phyloP scores from a whole-genome alignment of 2,113 vertebrate species.

The Procavia capensis region DNA sequence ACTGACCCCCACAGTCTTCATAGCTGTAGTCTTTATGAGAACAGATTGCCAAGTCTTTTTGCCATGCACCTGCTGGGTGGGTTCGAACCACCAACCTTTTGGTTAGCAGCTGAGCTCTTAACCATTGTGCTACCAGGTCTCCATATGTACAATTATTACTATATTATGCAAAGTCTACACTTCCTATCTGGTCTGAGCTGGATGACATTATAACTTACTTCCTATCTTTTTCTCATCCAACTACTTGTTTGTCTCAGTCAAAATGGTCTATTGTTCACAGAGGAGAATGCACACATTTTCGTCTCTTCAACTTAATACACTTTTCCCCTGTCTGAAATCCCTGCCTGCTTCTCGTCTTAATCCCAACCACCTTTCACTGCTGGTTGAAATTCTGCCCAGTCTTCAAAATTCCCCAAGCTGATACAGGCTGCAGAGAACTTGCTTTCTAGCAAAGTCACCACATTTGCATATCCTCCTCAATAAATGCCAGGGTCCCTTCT shows the following conservation, averaged over 20 bases:
- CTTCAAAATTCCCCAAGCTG: neutral
- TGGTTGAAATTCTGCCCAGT: neutral
- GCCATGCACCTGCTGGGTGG: neutral
- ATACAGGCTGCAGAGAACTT: conserved; percentile 11
- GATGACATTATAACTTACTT: conserved; percentile 23
- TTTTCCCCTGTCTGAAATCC: neutral
- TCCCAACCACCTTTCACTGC: neutral
- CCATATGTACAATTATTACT: neutral
- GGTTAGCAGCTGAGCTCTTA: neutral
- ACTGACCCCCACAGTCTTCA: neutral
- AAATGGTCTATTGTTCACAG: neutral
- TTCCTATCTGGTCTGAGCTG: neutral
- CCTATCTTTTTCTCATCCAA: neutral
- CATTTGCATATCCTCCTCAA: conserved; percentile 16
- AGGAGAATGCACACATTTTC: neutral
- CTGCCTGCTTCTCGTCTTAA: neutral
- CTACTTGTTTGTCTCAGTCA: neutral
- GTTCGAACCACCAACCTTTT: neutral
- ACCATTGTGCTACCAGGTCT: neutral
- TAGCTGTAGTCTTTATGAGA: neutral
- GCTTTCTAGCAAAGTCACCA: neutral
- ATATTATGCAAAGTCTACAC: neutral
- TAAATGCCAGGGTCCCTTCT: conserved; percentile 49
- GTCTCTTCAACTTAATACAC: neutral
- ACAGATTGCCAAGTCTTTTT: neutral